Evolutionary conservation across 2,797 vertebrate species (phyloP).

Genomic region (Sciurus vulgaris): DNA sequence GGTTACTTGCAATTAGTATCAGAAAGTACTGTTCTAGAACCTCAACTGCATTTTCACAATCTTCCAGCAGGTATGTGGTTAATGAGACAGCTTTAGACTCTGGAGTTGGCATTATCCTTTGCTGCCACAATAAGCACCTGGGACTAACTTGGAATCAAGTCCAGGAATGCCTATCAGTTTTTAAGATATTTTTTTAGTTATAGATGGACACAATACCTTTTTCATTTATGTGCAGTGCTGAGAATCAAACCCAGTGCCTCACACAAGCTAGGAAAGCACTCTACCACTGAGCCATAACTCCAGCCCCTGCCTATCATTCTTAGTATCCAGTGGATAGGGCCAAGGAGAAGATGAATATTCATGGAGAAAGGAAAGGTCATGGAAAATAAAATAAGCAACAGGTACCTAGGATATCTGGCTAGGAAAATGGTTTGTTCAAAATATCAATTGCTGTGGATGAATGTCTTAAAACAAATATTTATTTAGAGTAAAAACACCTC

Average conservation of each 20-base stretch:
- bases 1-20: neutral
- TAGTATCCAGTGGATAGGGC: neutral
- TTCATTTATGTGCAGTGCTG: too few relatives aligned
- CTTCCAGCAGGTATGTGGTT: neutral
- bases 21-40: slow-evolving; percentile 31
- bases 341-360: neutral
- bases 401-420: neutral
- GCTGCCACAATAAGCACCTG: slow-evolving; percentile 30
- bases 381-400: neutral
- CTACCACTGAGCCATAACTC: too few relatives aligned
- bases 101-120: neutral
- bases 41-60: slow-evolving; percentile 59
- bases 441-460: neutral
- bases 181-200: too few relatives aligned
- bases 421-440: slow-evolving; percentile 42
- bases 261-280: too few relatives aligned
- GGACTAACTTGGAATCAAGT: slow-evolving; percentile 44
- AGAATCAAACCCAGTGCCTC: too few relatives aligned
- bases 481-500: neutral
- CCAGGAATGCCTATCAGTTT: neutral
- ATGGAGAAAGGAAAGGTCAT: neutral
- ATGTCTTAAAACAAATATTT: slow-evolving; percentile 54
- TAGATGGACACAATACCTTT: too few relatives aligned
- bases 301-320: neutral
- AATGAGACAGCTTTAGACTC: slow-evolving; percentile 1